phyloP scores from a whole-genome alignment of 2,113 vertebrate species.

The Onychorhynchus coronatus region DNA sequence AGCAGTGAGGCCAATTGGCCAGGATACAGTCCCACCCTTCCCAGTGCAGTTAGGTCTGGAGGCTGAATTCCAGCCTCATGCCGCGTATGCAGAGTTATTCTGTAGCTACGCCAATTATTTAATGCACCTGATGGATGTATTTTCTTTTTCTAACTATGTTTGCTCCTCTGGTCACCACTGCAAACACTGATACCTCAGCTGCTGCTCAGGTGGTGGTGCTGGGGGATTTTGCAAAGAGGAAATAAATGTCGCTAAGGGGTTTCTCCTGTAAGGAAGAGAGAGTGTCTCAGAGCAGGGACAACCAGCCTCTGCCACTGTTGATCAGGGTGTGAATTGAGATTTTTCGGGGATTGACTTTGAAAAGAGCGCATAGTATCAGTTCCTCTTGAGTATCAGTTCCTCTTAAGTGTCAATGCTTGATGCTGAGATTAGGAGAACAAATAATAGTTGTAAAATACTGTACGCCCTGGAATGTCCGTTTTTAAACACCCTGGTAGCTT shows the following conservation, averaged over 20 bases:
- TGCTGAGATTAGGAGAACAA: slow-evolving; percentile 42
- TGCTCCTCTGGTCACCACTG: not conserved
- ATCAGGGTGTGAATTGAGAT: not conserved
- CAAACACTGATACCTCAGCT: not conserved
- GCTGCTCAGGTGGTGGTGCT: not conserved
- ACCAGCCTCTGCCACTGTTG: not conserved
- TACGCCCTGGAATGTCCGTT: slow-evolving; percentile 33
- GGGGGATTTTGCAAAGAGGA: not conserved
- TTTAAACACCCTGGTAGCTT: slow-evolving; percentile 54
- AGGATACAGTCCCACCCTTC: not conserved
- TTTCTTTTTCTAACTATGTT: not conserved
- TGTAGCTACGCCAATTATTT: not conserved
- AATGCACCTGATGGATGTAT: not conserved
- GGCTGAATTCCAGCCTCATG: not conserved
- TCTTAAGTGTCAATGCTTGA: not conserved
- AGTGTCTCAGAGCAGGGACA: not conserved
- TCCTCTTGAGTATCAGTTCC: slow-evolving; percentile 5
- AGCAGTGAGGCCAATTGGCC: not conserved
- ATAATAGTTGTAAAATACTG: slow-evolving; percentile 48
- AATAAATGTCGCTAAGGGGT: not conserved
- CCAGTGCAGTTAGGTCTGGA: not conserved
- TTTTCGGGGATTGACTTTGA: not conserved
- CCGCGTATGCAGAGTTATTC: not conserved
- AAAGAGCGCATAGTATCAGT: not conserved
- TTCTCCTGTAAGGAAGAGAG: not conserved